phyloP scores from a whole-genome alignment of 2,113 vertebrate genomes.

The Thalassoma bifasciatum region DNA sequence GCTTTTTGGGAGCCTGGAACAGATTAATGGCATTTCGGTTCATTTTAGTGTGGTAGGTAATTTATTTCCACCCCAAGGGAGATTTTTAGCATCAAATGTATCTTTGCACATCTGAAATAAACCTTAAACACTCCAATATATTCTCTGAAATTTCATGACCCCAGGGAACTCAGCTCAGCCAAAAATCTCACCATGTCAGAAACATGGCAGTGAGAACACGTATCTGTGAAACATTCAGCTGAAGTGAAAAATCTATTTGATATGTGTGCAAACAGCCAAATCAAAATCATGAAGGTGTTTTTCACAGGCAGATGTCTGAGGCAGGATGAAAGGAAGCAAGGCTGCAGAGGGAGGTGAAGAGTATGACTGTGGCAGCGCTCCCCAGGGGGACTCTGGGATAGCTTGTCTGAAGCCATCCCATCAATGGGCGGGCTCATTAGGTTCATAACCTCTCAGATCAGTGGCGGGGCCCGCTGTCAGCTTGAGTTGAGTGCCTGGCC shows the following conservation, averaged over 20 bases:
- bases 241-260: constrained; percentile 2
- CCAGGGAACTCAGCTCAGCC: not conserved
- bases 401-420: constrained; percentile 82
- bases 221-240: not conserved
- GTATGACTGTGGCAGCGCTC: constrained; percentile 72
- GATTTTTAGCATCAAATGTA: not conserved
- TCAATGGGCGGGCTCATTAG: constrained; percentile 85
- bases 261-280: constrained; percentile 8
- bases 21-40: no score
- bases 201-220: not conserved
- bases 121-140: not conserved
- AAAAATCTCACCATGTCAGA: not conserved
- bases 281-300: constrained; percentile 6
- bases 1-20: no score
- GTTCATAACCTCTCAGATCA: constrained; percentile 85
- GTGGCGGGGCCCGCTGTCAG: constrained; percentile 81
- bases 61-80: not conserved
- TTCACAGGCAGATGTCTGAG: constrained; percentile 14
- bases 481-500: constrained; percentile 75
- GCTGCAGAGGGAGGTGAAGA: constrained; percentile 68
- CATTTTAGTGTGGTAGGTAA: no score
- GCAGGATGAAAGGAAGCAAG: constrained; percentile 18
- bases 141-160: not conserved
- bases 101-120: not conserved
- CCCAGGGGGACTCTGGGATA: constrained; percentile 76